Evolutionary conservation across 2,113 vertebrate species (phyloP), one percentile per base, ranked within the genome.

Genomic region (Electrona antarctica): DNA sequence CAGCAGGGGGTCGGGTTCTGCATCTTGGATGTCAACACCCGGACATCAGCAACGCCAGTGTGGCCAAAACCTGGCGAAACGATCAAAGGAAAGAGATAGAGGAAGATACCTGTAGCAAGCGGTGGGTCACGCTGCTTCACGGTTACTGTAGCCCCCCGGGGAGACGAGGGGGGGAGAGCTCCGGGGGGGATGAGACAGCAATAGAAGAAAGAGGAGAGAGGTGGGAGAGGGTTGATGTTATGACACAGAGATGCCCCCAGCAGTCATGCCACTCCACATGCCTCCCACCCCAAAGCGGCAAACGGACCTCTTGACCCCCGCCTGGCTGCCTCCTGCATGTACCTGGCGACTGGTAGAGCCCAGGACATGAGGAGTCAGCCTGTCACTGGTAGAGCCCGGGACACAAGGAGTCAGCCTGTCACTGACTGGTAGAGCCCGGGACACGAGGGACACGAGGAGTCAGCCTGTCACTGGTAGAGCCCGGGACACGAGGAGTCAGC

Each of bases 1-100:
- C 87, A 87, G 82, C 84, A 75, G 67, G 33, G 82, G 85, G 88
- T 88, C 74, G 58, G 84, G 79, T 89, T 91, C 74, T 83, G 87
- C 76, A 83, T 91, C 87, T 87, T 85, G 80, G 83, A 79, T 92
- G 87, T 89, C 91, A 81, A 77, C 83, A 90, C 85, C 87, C 87
- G 50, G 76, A 84, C 64, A 83, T 86, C 88, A 86, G 88, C 62
- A 75, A 76, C 71, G 73, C 73, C 33, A 6, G 33, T 6, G 33
- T 41, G 33, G 33, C 3, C 33, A 6, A 41, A 79, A 85, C 86
- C 88, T 86, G 91, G 80, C 89, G 88, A 89, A 89, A 76, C 76
- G 78, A 88, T 90, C 87, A 90, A 86, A 87, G 8, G 21, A 59
- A 47, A 8, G 48, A 28, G 54, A 58, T 54, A 57, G 45, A 47